These are phyloP conservation scores for Sminthurinus aureus DNA, from an alignment of 2,888 invertebrate species.

Conservation along the genomic window DNA sequence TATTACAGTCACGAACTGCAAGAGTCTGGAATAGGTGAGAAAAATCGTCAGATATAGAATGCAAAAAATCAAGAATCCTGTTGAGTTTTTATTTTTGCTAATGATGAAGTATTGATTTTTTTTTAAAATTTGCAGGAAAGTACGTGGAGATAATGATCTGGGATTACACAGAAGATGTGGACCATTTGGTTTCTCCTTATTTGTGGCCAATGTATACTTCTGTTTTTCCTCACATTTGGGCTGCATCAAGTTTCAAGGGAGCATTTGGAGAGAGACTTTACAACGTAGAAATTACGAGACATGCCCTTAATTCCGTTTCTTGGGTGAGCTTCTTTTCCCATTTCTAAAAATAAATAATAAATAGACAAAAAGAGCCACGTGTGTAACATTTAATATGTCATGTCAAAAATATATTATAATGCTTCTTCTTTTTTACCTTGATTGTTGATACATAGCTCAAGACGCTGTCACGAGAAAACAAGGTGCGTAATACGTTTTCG, in stretches of 20 bases:
- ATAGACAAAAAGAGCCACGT: no score
- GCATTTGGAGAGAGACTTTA: slow-evolving; percentile 76
- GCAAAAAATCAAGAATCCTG: no score
- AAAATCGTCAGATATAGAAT: no score
- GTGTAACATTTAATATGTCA: no score
- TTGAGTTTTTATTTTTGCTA: no score
- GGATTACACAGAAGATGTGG: slow-evolving; percentile 65
- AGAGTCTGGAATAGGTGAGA: slow-evolving; percentile 45
- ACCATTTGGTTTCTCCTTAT: slow-evolving; percentile 62
- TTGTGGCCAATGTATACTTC: slow-evolving; percentile 74
- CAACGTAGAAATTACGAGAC: slow-evolving; percentile 72
- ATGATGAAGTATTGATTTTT: not conserved
- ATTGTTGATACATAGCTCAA: slow-evolving; percentile 25
- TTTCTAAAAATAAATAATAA: not conserved
- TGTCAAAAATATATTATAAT: not conserved
- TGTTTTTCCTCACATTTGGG: slow-evolving; percentile 74
- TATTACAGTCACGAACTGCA: slow-evolving; percentile 56
- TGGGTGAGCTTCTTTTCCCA: slow-evolving; percentile 64
- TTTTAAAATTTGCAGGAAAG: slow-evolving; percentile 55
- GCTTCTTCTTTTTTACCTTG: not conserved
- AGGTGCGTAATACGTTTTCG: not conserved
- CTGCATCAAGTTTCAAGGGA: slow-evolving; percentile 77
- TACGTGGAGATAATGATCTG: slow-evolving; percentile 68
- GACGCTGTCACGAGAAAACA: slow-evolving; percentile 13
- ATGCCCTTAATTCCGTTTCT: slow-evolving; percentile 74